These are phyloP conservation scores for Oenanthe oenanthe DNA, from an alignment of 2,113 vertebrate genomes.

Conservation along the genomic window DNA sequence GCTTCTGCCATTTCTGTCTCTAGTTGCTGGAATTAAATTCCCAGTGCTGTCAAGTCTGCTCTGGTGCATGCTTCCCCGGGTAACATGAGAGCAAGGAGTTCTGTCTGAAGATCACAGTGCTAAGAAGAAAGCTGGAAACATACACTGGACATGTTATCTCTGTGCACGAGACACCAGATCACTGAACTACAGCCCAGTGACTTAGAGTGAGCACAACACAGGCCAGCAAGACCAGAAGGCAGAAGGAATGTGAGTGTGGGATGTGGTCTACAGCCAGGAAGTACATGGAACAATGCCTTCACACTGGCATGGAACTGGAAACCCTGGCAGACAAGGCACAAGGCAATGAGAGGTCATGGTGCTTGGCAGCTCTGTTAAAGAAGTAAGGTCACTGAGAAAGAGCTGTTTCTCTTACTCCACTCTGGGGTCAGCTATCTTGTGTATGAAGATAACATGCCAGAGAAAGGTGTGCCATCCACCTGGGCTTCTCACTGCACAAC, in stretches of 20 bases:
- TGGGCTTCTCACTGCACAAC: neutral
- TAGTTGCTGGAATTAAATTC: conserved; percentile 59
- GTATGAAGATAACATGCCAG: neutral
- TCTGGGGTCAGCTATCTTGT: neutral
- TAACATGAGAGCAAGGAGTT: neutral
- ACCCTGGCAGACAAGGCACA: neutral
- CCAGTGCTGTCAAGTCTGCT: conserved; percentile 51
- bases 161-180: conserved; percentile 1
- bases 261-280: neutral
- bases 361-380: neutral
- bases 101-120: neutral
- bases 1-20: conserved; percentile 69
- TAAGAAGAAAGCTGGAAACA: conserved; percentile 40
- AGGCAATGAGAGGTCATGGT: neutral
- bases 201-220: neutral
- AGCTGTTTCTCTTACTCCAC: neutral
- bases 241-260: neutral
- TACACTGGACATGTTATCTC: conserved; percentile 28
- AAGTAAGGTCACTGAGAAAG: neutral
- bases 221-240: neutral
- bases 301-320: neutral
- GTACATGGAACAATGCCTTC: neutral
- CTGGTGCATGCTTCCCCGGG: neutral
- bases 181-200: conserved; percentile 24
- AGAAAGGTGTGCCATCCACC: neutral